Percentiles rank a stretch among this genome's conserved stretches.
These are phyloP conservation scores for Protomyctophum bolini DNA, from an alignment of 2,113 vertebrate genomes.

Conservation along the genomic window DNA sequence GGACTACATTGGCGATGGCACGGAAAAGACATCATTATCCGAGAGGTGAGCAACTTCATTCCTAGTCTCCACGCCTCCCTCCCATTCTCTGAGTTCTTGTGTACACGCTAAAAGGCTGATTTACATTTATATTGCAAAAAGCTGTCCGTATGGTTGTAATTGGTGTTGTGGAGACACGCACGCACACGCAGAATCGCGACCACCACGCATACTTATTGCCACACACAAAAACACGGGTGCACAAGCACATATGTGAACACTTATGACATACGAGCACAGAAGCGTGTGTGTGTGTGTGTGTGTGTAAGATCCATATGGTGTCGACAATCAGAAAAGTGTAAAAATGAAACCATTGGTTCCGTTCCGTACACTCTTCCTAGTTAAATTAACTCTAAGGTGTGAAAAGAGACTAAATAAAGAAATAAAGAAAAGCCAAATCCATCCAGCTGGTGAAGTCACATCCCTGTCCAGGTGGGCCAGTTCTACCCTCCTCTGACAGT, in stretches of 20 bases:
- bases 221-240: neutral
- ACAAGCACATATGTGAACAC: no score
- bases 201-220: neutral
- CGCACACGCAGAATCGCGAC: neutral
- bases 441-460: conserved; percentile 19
- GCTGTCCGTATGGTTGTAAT: conserved; percentile 41
- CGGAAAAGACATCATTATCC: conserved; percentile 55
- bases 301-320: no score
- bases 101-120: conserved; percentile 62
- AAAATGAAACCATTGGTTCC: no score
- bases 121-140: conserved; percentile 60
- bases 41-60: conserved; percentile 41
- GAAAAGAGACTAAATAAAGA: neutral
- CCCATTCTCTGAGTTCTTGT: conserved; percentile 36
- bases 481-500: neutral
- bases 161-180: conserved; percentile 29
- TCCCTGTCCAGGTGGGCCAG: conserved; percentile 36
- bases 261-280: no score
- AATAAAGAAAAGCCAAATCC: conserved; percentile 12
- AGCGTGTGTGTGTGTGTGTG: no score
- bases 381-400: neutral
- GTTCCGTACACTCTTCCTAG: no score
- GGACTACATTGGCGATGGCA: conserved; percentile 35
- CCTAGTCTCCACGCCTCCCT: neutral
- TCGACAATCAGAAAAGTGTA: no score